Evolutionary conservation across 1,140 invertebrate species (phyloP).

Genomic region (Cardiocondyla obscurior): DNA sequence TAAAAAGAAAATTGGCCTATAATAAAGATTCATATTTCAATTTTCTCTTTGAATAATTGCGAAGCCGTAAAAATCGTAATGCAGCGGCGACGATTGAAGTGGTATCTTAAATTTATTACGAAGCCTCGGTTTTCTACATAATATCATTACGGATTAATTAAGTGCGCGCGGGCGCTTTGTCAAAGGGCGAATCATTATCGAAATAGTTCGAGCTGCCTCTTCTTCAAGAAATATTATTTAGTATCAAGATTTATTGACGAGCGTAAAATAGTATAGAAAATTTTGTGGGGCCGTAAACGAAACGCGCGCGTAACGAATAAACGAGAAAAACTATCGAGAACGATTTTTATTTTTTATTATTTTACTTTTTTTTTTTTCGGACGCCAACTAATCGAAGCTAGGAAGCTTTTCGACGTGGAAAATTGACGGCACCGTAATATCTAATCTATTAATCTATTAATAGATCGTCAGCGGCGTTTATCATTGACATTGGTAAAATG

Average conservation of each 20-base stretch:
- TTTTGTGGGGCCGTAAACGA: not conserved
- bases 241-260: not conserved
- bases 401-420: not conserved
- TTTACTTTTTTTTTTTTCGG: no score
- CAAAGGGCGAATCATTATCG: not conserved
- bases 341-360: no score
- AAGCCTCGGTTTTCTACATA: not conserved
- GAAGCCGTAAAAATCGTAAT: slow-evolving; percentile 7
- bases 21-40: slow-evolving; percentile 30
- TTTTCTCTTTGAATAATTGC: slow-evolving; percentile 43
- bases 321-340: not conserved
- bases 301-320: not conserved
- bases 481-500: slow-evolving; percentile 17
- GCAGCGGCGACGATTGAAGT: not conserved
- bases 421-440: no score
- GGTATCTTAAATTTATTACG: slow-evolving; percentile 21
- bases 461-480: not conserved
- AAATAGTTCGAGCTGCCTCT: not conserved
- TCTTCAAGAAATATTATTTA: not conserved
- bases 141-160: slow-evolving; percentile 35
- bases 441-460: slow-evolving; percentile 37
- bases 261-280: not conserved
- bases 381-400: no score
- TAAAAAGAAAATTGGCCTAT: not conserved
- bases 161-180: not conserved